Conservation (phyloP, 2,888 invertebrate genomes). For the Drosophila borealis region DNA sequence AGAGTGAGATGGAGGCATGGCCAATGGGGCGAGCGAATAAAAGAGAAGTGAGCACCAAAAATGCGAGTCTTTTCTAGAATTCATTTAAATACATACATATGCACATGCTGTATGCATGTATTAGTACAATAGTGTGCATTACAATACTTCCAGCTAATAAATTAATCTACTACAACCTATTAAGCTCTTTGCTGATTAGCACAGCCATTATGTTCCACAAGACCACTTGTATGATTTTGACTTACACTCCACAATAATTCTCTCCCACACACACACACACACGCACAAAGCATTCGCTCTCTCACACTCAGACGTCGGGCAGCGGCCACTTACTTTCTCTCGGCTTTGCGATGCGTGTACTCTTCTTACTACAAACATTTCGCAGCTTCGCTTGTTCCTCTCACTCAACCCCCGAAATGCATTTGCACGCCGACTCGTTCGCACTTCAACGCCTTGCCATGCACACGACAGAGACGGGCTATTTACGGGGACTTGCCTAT, state of each 20-base stretch:
- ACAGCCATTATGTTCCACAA: conserved; percentile 45
- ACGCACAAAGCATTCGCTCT: conserved; percentile 9
- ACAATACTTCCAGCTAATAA: conserved; percentile 24
- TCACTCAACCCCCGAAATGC: conserved; percentile 63
- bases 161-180: conserved; percentile 42
- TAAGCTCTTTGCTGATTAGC: conserved; percentile 47
- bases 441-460: conserved; percentile 19
- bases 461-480: conserved; percentile 41
- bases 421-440: conserved; percentile 44
- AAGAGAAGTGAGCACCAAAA: conserved; percentile 1
- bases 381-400: conserved; percentile 41
- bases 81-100: not conserved
- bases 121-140: conserved; percentile 1
- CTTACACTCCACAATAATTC: conserved; percentile 61
- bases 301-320: conserved; percentile 15
- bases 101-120: not conserved
- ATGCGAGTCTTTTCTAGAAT: not conserved
- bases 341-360: conserved; percentile 23
- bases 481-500: conserved; percentile 38
- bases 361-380: conserved; percentile 56
- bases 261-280: conserved; percentile 20
- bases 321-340: conserved; percentile 41
- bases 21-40: conserved; percentile 1
- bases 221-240: conserved; percentile 78
- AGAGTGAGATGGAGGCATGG: conserved; percentile 3